Base-by-base conservation (phyloP, 2,888 invertebrate genomes). In the Ormyrus rosae region DNA sequence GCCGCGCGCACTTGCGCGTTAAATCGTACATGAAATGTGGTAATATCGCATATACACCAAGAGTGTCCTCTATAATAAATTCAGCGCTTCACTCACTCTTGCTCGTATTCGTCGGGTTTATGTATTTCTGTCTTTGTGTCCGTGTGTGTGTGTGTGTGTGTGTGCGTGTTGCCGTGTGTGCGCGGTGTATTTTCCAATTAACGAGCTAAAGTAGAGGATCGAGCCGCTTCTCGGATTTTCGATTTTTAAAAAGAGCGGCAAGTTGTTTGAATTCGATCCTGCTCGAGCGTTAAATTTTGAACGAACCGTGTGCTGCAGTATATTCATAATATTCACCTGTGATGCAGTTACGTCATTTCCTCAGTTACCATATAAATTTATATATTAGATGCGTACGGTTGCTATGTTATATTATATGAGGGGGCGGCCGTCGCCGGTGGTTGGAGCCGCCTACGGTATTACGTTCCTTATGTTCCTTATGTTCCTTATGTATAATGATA, bases 1-100 rank as follows among this genome's bases (percentile, higher is more conserved):
- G 68, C 72, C 81, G 68, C 77, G 68, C 68, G 76, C 68, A 46
- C 77, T 81, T 68, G 77, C 76, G 73, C 68, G 68, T 76, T 80
- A 72, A 73, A 73, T 77, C 71, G 76, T 76, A 80, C 71, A 67
- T 72, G 80, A 72, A 80, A 76, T 76, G 67, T 76, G 72, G 63
- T 76, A 81, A 69, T 77, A 73, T 77, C 64, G 61, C 63, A 75
- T 75, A 61, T 67, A 61, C 71, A 80, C 67, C 65, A 65, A 65
- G 13, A 13, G 60, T 70, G 48, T 75, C 65, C 48, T n/a, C 74
- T 74, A 69, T 68, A 70, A 75, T 75, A 80, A 79, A 80, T 75
- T 80, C 63, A 74, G 70, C 60, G 48, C 58, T 61, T 65, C 68
- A 50, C 48, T 9, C 46, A 55, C 46, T 60, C 58, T 68, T 2